A percentile compares a stretch with the other conserved stretches of the same genome.
phyloP scores from a whole-genome alignment of 2,113 vertebrate genomes.

The Panthera leo region DNA sequence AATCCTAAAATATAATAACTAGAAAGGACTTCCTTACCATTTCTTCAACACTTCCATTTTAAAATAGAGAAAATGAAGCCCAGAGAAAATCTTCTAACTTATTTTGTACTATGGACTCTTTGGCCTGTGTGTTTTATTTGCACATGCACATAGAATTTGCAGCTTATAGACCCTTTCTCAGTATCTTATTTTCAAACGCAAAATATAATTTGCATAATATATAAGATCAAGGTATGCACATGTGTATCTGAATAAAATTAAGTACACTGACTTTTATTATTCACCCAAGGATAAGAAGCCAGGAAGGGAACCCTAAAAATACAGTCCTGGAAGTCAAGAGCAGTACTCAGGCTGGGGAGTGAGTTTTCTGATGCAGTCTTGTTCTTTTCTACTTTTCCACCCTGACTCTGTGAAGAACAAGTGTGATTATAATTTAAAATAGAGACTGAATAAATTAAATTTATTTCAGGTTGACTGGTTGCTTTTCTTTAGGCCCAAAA shows the following conservation, averaged over 20 bases:
- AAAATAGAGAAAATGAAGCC: not conserved
- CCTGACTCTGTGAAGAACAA: not conserved
- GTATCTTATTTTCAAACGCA: not conserved
- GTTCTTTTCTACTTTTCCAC: not conserved
- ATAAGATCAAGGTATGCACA: not conserved
- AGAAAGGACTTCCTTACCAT: not conserved
- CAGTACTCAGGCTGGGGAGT: not conserved
- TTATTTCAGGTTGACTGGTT: constrained; percentile 63
- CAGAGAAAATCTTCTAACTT: not conserved
- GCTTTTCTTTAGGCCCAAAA: constrained; percentile 54
- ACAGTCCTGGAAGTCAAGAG: not conserved
- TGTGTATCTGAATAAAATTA: not conserved
- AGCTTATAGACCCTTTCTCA: not conserved
- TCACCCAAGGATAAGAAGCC: not conserved
- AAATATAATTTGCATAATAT: not conserved
- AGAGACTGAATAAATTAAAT: constrained; percentile 52
- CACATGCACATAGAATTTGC: not conserved
- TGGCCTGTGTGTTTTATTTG: not conserved
- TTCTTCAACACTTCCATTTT: not conserved
- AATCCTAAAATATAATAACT: not conserved
- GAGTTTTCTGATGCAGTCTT: not conserved
- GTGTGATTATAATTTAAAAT: constrained; percentile 54
- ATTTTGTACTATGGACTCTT: not conserved
- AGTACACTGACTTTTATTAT: not conserved
- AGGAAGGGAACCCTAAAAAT: not conserved